Conservation (phyloP, 1,140 invertebrate genomes). For the Drosophila teissieri region DNA sequence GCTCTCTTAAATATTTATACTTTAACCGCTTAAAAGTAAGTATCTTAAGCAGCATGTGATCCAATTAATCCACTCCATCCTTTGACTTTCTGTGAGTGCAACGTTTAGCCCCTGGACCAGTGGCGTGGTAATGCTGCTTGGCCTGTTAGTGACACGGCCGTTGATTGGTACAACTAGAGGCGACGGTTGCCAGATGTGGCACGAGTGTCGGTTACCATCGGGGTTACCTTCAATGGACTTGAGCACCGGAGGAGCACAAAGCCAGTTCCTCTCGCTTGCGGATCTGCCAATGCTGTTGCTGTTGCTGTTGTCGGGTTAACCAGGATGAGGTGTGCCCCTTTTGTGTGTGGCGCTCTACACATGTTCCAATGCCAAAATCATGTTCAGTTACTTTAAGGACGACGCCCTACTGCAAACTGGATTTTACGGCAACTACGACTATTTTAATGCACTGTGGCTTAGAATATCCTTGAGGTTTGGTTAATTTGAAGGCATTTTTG, state of each 20-base stretch:
- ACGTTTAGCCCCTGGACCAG: slow-evolving; percentile 51
- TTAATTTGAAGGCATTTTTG: neutral
- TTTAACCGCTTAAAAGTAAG: no score
- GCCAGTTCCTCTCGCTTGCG: slow-evolving; percentile 1
- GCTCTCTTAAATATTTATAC: no score
- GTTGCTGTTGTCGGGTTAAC: slow-evolving; percentile 23
- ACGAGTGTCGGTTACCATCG: slow-evolving; percentile 26
- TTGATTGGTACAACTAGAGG: slow-evolving; percentile 58
- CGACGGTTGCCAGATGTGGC: slow-evolving; percentile 38
- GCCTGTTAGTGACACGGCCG: slow-evolving; percentile 64
- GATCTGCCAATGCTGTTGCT: slow-evolving; percentile 6
- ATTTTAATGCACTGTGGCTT: neutral
- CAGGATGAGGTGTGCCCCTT: slow-evolving; percentile 20
- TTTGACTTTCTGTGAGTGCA: slow-evolving; percentile 21
- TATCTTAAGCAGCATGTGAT: no score
- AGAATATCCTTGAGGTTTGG: neutral
- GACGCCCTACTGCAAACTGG: neutral
- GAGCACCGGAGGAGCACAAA: slow-evolving; percentile 19
- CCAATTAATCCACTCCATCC: no score
- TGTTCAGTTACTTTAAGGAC: slow-evolving; percentile 15
- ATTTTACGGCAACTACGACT: neutral
- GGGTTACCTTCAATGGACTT: slow-evolving; percentile 7
- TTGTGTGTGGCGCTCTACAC: slow-evolving; percentile 31
- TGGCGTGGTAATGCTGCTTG: slow-evolving; percentile 25
- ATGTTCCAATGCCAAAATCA: slow-evolving; percentile 34